Conservation (phyloP, 2,888 invertebrate species). For the Cryptus viduatorius region DNA sequence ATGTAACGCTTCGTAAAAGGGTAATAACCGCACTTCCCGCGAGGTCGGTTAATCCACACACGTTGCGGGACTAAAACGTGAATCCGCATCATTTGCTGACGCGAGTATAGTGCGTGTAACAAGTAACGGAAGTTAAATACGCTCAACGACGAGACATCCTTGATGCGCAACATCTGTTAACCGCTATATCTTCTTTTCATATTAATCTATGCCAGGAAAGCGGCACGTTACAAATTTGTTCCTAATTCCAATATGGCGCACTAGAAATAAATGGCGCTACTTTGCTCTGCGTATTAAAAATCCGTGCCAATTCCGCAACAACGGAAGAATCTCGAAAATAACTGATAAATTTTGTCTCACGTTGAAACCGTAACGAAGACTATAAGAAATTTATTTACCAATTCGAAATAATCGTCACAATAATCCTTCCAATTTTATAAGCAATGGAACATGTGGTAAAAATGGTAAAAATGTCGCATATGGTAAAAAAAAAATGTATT, state of each 20-base stretch:
- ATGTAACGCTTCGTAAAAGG: slow-evolving; percentile 16
- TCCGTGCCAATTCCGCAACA: background rate
- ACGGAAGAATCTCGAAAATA: background rate
- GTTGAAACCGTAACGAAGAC: too few species aligned
- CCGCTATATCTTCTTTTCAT: slow-evolving; percentile 25
- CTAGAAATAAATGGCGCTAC: background rate
- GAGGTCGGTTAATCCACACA: slow-evolving; percentile 16
- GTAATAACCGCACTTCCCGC: background rate
- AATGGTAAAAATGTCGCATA: too few species aligned
- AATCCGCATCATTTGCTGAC: slow-evolving; percentile 7
- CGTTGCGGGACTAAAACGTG: slow-evolving; percentile 25
- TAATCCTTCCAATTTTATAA: too few species aligned
- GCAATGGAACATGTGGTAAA: too few species aligned
- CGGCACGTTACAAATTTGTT: slow-evolving; percentile 34
- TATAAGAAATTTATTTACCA: too few species aligned
- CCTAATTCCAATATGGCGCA: slow-evolving; percentile 1
- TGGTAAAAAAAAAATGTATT: too few species aligned
- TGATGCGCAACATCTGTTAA: slow-evolving; percentile 34
- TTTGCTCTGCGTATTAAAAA: background rate
- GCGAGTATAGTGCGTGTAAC: background rate
- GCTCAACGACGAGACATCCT: background rate
- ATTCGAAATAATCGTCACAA: too few species aligned
- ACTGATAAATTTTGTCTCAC: background rate
- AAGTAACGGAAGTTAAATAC: slow-evolving; percentile 56
- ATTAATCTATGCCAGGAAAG: slow-evolving; percentile 26